Evolutionary conservation across 2,113 vertebrate genomes (phyloP), one percentile per base, ranked within the genome.

Genomic region (Apodemus speciosus): DNA sequence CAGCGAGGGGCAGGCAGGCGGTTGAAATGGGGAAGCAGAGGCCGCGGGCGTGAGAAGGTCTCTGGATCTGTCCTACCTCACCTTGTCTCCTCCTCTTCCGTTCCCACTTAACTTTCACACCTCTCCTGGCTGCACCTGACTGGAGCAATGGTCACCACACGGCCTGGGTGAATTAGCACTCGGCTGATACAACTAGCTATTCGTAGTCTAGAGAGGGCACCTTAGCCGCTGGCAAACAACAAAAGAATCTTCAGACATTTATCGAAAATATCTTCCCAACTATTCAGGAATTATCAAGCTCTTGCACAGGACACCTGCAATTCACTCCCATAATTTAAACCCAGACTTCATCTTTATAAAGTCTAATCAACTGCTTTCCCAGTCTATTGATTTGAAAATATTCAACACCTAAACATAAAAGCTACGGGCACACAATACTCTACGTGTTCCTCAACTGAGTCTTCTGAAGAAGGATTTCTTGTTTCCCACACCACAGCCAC

Each of bases 311-410:
- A 71, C 21, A 69, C 10, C 46, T n/a, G 11, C 32, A 69, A n/a
- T 18, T 40, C 79, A 62, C n/a, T 60, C 8, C 15, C n/a, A 16
- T 30, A 60, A 83, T 64, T 90, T 92, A 89, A 91, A 68, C 4
- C 58, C 60, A 93, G 43, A 81, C 35, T 79, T 83, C 73, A 79
- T 66, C 94, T 64, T 90, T 85, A 62, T 53, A 53, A 90, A 75
- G 83, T 90, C 38, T 84, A 92, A 38, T 60, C 49, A 66, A 66
- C 32, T 15, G 79, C 93, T 69, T 88, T 81, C 35, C 51, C n/a
- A 93, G 43, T 94, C 38, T 62, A 58, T 43, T 69, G 71, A 66
- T 60, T 66, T 76, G 85, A 95, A 92, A 90, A 46, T 77, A 84
- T 51, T 51, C 46, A 91, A 77, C 15, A 60, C 69, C 60, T 66